These are phyloP conservation scores for Leptoclinus maculatus DNA, from an alignment of 2,797 vertebrate species.

Conservation along the genomic window DNA sequence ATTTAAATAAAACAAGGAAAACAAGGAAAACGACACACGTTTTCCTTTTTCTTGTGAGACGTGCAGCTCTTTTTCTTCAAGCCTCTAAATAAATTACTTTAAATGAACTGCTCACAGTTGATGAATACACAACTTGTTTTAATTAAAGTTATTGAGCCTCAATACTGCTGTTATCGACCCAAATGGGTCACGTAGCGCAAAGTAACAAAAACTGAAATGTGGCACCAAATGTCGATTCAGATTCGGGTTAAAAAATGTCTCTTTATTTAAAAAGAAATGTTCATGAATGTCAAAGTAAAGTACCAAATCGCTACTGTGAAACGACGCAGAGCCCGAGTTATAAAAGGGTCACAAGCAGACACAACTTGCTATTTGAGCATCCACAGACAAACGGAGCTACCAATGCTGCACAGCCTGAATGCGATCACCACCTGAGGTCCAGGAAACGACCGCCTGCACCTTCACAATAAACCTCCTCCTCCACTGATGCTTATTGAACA, in stretches of 20 bases:
- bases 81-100: background rate
- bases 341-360: background rate
- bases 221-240: too few species aligned
- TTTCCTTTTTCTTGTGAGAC: background rate
- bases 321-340: background rate
- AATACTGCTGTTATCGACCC: too few species aligned
- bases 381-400: constrained; percentile 69
- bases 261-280: background rate
- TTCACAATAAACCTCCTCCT: constrained; percentile 24
- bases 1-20: background rate
- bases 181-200: too few species aligned
- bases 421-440: constrained; percentile 46
- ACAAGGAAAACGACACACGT: too few species aligned
- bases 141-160: too few species aligned
- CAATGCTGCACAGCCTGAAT: constrained; percentile 51
- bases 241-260: too few species aligned
- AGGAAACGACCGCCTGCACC: constrained; percentile 53
- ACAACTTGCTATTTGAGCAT: constrained; percentile 57
- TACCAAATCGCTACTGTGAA: too few species aligned
- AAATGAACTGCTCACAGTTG: background rate
- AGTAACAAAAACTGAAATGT: too few species aligned
- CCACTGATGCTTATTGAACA: constrained; percentile 35
- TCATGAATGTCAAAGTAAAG: background rate
- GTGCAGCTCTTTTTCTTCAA: background rate
- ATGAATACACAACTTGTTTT: too few species aligned